A percentile compares a stretch with the other conserved stretches of the same genome.
Conservation (phyloP, 2,797 vertebrate genomes). For the Botia kubotai region DNA sequence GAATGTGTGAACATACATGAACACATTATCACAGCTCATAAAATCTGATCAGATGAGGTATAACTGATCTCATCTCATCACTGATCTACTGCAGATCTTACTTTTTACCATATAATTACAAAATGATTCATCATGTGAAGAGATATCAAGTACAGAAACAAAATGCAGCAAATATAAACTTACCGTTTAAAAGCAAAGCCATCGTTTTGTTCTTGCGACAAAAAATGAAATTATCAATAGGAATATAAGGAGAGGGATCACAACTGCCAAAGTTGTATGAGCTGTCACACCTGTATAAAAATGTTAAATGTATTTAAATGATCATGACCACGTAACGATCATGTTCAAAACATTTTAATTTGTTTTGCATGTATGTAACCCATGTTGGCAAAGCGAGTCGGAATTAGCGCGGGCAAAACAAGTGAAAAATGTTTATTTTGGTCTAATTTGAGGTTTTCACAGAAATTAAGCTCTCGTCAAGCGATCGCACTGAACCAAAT, state of each 20-base stretch:
- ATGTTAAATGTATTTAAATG: neutral
- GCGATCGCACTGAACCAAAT: too few relatives aligned
- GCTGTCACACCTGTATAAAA: neutral
- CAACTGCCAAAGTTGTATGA: neutral
- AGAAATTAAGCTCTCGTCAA: too few relatives aligned
- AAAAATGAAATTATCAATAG: neutral
- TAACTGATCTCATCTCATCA: too few relatives aligned
- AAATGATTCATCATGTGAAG: neutral
- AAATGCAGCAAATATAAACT: neutral
- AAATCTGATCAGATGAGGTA: too few relatives aligned
- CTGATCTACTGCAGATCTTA: neutral
- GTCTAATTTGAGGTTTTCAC: too few relatives aligned
- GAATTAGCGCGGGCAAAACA: too few relatives aligned
- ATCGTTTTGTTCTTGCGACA: accelerated
- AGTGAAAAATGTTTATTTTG: too few relatives aligned
- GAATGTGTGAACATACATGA: too few relatives aligned
- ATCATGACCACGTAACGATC: neutral
- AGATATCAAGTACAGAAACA: neutral
- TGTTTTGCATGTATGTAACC: neutral
- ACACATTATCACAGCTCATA: too few relatives aligned
- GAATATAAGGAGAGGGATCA: neutral
- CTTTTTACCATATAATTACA: neutral
- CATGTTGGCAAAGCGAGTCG: too few relatives aligned
- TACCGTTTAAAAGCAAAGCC: neutral
- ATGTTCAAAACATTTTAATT: neutral